These are phyloP conservation scores for Penelope pileata DNA, from an alignment of 2,113 vertebrate species.

Conservation along the genomic window DNA sequence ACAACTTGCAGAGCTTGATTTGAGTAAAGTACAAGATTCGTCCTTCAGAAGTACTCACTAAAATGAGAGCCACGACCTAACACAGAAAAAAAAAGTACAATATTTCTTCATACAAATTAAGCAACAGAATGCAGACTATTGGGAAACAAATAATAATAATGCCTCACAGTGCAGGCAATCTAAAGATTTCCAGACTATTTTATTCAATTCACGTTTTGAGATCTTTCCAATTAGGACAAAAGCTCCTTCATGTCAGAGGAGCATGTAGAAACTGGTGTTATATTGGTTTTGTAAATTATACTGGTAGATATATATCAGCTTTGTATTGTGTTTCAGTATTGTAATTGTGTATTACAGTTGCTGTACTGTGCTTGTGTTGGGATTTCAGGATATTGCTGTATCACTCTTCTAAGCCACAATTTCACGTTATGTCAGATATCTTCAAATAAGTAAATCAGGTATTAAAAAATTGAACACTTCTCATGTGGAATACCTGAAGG, in stretches of 20 bases:
- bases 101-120: background rate
- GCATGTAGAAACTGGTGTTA: rapidly evolving
- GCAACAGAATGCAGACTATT: background rate
- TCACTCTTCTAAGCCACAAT: background rate
- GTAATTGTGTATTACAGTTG: background rate
- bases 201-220: background rate
- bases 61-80: background rate
- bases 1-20: background rate
- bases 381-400: background rate
- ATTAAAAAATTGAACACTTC: background rate
- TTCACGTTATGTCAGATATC: background rate
- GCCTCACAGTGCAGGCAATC: background rate
- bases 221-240: background rate
- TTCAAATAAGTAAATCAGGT: background rate
- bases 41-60: background rate
- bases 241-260: background rate
- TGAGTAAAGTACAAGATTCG: background rate
- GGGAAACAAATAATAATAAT: background rate
- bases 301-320: background rate
- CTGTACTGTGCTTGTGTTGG: background rate
- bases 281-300: background rate
- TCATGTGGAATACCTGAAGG: background rate
- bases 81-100: background rate
- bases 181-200: background rate
- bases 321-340: background rate